Conservation (phyloP, 1,140 invertebrate genomes). For the Drosophila grimshawi region DNA sequence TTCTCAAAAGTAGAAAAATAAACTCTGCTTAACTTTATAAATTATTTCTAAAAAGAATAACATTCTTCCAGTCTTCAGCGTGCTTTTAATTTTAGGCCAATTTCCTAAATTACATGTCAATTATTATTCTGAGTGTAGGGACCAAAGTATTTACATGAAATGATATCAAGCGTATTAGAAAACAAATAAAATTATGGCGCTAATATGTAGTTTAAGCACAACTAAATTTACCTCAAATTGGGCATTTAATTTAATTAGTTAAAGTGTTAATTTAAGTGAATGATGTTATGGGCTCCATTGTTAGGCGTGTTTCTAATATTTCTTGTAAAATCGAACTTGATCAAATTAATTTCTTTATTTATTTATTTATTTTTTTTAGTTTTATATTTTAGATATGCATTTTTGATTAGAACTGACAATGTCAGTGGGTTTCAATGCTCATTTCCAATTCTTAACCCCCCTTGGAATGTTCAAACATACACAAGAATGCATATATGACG, state of each 20-base stretch:
- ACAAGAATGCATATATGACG: background rate
- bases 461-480: background rate
- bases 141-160: background rate
- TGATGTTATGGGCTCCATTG: too few species aligned
- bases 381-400: background rate
- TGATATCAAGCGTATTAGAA: background rate
- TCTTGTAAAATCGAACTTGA: too few species aligned
- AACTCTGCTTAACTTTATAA: too few species aligned
- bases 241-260: background rate
- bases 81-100: too few species aligned
- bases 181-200: background rate
- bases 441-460: conserved; percentile 2
- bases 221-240: background rate
- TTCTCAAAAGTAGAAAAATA: too few species aligned
- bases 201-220: background rate
- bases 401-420: conserved; percentile 10
- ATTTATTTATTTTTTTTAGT: background rate
- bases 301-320: too few species aligned
- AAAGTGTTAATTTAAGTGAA: background rate
- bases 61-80: too few species aligned
- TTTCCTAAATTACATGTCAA: too few species aligned
- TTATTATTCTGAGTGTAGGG: background rate
- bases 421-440: background rate
- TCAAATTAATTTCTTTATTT: too few species aligned
- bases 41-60: too few species aligned